Evolutionary conservation across 1,140 invertebrate species (phyloP).

Genomic region (Euglossa dilemma): DNA sequence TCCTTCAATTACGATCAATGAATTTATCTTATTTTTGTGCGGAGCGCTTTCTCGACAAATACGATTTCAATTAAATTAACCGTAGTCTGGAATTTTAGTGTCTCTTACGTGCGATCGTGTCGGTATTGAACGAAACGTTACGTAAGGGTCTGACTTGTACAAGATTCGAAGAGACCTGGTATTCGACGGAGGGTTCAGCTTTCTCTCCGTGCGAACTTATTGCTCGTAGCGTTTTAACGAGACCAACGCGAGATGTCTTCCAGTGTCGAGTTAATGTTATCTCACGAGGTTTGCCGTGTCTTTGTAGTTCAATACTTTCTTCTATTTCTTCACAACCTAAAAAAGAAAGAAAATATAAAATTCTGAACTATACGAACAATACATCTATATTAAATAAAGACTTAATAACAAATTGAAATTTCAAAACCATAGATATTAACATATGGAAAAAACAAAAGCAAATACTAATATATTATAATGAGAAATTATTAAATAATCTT

Average conservation of each 20-base stretch:
- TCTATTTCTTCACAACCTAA: too few species aligned
- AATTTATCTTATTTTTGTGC: background rate
- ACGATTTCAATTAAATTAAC: constrained; percentile 40
- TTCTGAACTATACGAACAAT: too few species aligned
- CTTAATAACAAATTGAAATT: too few species aligned
- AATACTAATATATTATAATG: background rate
- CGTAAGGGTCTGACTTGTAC: constrained; percentile 63
- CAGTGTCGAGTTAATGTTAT: constrained; percentile 9
- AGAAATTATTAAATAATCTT: background rate
- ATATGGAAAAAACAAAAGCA: too few species aligned
- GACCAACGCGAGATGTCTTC: constrained; percentile 45
- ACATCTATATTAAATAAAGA: too few species aligned
- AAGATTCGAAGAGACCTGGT: constrained; percentile 55
- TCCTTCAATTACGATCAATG: background rate
- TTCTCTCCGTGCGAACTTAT: constrained; percentile 69
- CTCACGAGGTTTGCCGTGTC: background rate
- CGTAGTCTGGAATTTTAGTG: constrained; percentile 14
- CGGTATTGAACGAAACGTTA: constrained; percentile 63
- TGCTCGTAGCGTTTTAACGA: constrained; percentile 63
- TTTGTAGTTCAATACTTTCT: background rate
- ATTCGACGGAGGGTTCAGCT: constrained; percentile 60
- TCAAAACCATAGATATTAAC: too few species aligned
- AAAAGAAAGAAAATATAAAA: background rate
- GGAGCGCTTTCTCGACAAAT: background rate
- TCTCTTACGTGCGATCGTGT: constrained; percentile 43